Base-by-base conservation (phyloP, 2,113 vertebrate species). In the Ardeotis arabs region DNA sequence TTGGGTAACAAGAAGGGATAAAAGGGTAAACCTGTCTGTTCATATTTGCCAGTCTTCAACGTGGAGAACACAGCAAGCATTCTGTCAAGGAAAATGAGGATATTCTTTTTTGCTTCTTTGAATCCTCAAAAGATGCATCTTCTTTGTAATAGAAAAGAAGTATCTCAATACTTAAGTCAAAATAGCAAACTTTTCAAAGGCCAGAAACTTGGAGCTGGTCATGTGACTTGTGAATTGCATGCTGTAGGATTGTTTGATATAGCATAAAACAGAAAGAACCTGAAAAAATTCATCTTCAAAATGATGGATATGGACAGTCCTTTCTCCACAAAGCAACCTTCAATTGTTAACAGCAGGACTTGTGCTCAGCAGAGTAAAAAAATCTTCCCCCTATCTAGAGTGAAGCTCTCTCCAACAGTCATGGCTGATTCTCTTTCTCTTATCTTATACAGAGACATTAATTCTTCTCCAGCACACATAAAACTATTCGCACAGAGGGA, bases 121-220 rank as follows among this genome's bases (percentile, higher is more conserved):
- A 98, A 97, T 97, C 96, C 96, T 97, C 95, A 96, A 97, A 98
- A 97, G 95, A 95, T 96, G 95, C 93, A 97, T 96, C 81, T 97
- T 97, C 94, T 97, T 97, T 96, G 89, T 96, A 97, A 97, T 41
- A 95, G 78, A 97, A 97, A 96, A 97, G 94, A 94, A 96, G 87
- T 95, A 94, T 96, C 97, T 98, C 95, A 91, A 95, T 97, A 97
- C 94, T 98, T 97, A 94, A 96, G 96, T 97, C 93, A 97, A 98
- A 96, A 98, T 93, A 96, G 82, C 89, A 97, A 97, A 98, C 97
- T 98, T 98, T 98, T 97, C 97, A 97, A 97, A 97, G 97, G 86
- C 92, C 76, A 69, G 70, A 97, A 97, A 96, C 93, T 96, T 97
- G 89, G 94, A 95, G 88, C 92, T 93, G 53, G 93, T 68, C 35